A percentile compares a stretch with the other conserved stretches of the same genome.
Evolutionary conservation across 2,797 vertebrate genomes (phyloP).

Genomic region (Rhabdomys pumilio): DNA sequence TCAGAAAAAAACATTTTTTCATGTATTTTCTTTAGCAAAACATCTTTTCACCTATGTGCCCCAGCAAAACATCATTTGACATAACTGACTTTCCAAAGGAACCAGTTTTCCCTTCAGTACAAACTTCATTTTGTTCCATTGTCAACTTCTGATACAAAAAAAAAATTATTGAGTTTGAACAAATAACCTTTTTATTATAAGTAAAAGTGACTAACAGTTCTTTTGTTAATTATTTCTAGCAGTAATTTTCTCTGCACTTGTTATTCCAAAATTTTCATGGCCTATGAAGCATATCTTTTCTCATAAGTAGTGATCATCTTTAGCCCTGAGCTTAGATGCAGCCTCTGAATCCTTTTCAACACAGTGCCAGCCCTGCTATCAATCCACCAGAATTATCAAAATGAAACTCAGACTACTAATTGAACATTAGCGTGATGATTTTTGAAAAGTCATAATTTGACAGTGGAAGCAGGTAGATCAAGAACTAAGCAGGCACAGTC

Average conservation of each 20-base stretch:
- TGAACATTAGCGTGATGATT: background rate
- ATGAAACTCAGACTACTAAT: background rate
- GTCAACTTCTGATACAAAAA: background rate
- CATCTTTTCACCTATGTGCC: no score
- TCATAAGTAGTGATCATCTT: background rate
- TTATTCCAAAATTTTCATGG: background rate
- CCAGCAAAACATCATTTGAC: no score
- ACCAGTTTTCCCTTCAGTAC: background rate
- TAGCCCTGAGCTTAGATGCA: background rate
- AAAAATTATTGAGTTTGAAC: background rate
- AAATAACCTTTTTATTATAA: background rate
- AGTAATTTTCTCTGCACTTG: background rate
- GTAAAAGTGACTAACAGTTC: constrained; percentile 20
- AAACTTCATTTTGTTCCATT: background rate
- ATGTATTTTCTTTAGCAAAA: background rate
- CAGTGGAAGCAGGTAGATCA: background rate
- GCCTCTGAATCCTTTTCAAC: background rate
- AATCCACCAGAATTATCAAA: background rate
- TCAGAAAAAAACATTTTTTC: background rate
- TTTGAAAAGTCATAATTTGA: background rate
- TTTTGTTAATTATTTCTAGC: constrained; percentile 32
- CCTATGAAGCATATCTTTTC: background rate
- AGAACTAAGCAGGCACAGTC: background rate
- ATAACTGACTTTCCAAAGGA: background rate
- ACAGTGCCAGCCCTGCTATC: background rate